Conservation (phyloP, 2,113 vertebrate genomes). For the crab-eating macaque (Macaca fascicularis) region T2T-MFA8v1.1 NC_088375.1:56764001-56764500, state of each 20-base stretch:
- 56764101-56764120: neutral
- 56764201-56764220: neutral
- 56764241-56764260: neutral
- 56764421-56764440: neutral
- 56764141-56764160: neutral
- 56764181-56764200: neutral
- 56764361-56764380: conserved; percentile 15
- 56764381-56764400: conserved; percentile 23
- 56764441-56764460: neutral
- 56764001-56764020: neutral
- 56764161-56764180: neutral
- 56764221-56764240: neutral
- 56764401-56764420: neutral
- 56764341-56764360: conserved; percentile 8
- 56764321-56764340: conserved; percentile 1
- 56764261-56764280: neutral
- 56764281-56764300: neutral
- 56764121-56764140: neutral
- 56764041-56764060: neutral
- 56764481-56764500: neutral
- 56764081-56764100: neutral
- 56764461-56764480: neutral
- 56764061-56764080: neutral
- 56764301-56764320: neutral
- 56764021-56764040: neutral